Conservation (phyloP, 2,888 invertebrate genomes). For the Cremastinae sp. region DNA sequence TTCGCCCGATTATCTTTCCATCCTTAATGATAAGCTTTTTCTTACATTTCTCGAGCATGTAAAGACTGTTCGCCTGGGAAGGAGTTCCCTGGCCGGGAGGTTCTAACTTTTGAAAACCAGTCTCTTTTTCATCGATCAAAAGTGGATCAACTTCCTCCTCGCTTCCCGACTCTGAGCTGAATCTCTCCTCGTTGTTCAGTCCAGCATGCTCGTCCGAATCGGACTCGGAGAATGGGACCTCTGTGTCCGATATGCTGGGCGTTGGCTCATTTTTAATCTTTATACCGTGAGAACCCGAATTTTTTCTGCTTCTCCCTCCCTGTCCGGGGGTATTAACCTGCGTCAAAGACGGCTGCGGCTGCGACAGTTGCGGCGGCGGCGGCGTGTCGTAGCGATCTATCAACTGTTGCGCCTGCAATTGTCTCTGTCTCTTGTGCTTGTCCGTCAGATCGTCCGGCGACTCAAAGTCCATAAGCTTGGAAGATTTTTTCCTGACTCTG, state of each 20-base stretch:
- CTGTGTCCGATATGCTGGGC: slow-evolving; percentile 78
- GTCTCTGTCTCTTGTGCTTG: slow-evolving; percentile 82
- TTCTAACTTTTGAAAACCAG: slow-evolving; percentile 82
- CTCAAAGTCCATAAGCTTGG: slow-evolving; percentile 96
- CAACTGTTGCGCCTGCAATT: slow-evolving; percentile 73
- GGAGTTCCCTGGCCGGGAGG: slow-evolving; percentile 79
- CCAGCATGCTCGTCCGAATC: slow-evolving; percentile 75
- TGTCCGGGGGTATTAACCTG: slow-evolving; percentile 44
- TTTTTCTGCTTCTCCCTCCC: slow-evolving; percentile 66
- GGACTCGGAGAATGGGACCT: slow-evolving; percentile 75
- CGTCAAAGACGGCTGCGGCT: slow-evolving; percentile 4
- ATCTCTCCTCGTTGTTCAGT: slow-evolving; percentile 73
- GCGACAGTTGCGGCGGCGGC: slow-evolving; percentile 59
- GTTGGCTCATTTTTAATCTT: slow-evolving; percentile 69
- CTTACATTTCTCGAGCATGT: slow-evolving; percentile 89
- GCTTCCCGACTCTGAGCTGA: slow-evolving; percentile 76
- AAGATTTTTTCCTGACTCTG: slow-evolving; percentile 95
- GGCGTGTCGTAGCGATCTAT: slow-evolving; percentile 74
- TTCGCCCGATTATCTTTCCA: slow-evolving; percentile 85
- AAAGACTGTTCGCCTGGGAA: slow-evolving; percentile 84
- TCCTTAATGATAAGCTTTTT: slow-evolving; percentile 88
- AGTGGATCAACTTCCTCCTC: slow-evolving; percentile 79
- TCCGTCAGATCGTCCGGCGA: slow-evolving; percentile 92
- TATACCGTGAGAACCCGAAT: slow-evolving; percentile 65
- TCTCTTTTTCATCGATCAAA: slow-evolving; percentile 79